Base-by-base conservation (phyloP, 1,140 invertebrate species). In the Micrasema minimum region DNA sequence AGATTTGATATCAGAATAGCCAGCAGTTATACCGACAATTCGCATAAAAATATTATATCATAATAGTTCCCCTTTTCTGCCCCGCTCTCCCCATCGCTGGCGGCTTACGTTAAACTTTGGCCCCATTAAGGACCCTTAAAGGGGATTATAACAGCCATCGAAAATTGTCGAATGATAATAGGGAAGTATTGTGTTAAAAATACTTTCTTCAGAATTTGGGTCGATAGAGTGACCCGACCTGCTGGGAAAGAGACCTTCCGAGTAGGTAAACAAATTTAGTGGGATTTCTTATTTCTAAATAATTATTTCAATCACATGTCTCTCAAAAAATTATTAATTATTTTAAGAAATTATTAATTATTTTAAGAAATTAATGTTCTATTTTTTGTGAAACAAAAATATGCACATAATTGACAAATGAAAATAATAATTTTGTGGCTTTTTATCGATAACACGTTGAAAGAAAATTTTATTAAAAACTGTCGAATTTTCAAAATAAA, bases 111-210 rank as follows among this genome's bases (percentile, higher is more conserved):
- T 67, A 67, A 67, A 67, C 65, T 67, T 50, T 43, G 37, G 46
- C 48, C 46, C 66, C 48, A 66, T 73, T 73, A 73, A 69, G 62
- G 20, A 35, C 72, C 72, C 68, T 69, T 46, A 46, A 20, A 73
- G 67, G 45, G 69, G 72, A 74, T 74, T 74, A 74, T 67, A 74
- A 59, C 72, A 57, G 72, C 67, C 65, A 71, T 74, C 68, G 67
- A 69, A 69, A 62, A 64, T 69, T 62, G 57, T 64, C 45, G 31
- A 69, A 64, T 64, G 67, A 62, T 69, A 69, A 69, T 69, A 35
- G 67, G 41, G 26, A 64, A 53, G 67, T 69, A 50, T 69, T 31
- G 26, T 31, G 7, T 31, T 31, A 62, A 62, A 64, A 69, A 59
- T 69, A 48, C 57, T 66, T 26, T 14, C 43, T 38, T 26, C 35